Conservation (phyloP, 2,888 invertebrate genomes). For the Nephrocerus scutellatus region DNA sequence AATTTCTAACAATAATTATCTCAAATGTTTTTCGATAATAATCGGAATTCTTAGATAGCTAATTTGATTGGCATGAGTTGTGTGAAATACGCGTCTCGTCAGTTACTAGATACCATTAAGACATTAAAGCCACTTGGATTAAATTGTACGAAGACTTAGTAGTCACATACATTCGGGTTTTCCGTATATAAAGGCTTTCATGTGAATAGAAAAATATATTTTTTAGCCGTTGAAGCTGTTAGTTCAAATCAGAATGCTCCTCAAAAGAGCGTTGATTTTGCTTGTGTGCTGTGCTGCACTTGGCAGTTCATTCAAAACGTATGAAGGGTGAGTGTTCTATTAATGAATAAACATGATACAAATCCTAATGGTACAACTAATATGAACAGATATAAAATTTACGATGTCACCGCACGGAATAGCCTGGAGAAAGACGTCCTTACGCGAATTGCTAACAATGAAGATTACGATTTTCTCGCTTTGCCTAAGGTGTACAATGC, state of each 20-base stretch:
- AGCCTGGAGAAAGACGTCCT: conserved; percentile 33
- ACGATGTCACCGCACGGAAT: conserved; percentile 32
- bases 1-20: no score
- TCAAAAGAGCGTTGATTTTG: conserved; percentile 2
- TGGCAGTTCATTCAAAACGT: conserved; percentile 19
- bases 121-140: no score
- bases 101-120: no score
- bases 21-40: no score
- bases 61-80: no score
- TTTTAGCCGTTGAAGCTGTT: no score
- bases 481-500: conserved; percentile 30
- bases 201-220: no score
- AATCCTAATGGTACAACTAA: not conserved
- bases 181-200: no score
- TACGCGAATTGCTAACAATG: conserved; percentile 26
- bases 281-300: conserved; percentile 11
- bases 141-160: no score
- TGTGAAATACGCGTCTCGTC: no score
- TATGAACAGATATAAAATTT: conserved; percentile 37
- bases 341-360: not conserved
- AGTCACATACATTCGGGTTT: no score
- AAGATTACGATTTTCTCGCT: conserved; percentile 37
- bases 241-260: conserved; percentile 10
- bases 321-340: conserved; percentile 5
- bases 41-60: no score